Evolutionary conservation across 2,113 vertebrate genomes (phyloP).

Genomic region (Gracilinanus agilis): DNA sequence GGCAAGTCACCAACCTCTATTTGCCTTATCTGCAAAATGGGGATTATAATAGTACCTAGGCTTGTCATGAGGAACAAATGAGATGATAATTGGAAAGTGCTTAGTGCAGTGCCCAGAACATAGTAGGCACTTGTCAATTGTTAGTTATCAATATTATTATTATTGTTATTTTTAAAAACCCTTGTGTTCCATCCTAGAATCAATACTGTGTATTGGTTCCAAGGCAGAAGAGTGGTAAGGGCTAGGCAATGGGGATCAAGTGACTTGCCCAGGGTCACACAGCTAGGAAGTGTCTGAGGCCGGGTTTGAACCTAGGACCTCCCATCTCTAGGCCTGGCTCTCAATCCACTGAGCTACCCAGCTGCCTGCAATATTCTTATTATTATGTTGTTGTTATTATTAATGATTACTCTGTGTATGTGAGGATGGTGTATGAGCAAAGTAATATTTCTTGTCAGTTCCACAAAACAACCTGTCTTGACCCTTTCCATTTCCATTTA

Average conservation of each 20-base stretch:
- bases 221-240: too few relatives aligned
- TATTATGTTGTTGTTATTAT: not conserved
- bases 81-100: not conserved
- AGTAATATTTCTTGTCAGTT: not conserved
- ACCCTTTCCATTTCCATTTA: not conserved
- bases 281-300: too few relatives aligned
- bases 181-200: too few relatives aligned
- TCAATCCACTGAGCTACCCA: too few relatives aligned
- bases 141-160: not conserved
- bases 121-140: not conserved
- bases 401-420: not conserved
- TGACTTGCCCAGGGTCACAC: too few relatives aligned
- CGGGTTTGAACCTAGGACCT: too few relatives aligned
- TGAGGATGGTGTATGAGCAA: not conserved
- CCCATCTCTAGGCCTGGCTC: too few relatives aligned
- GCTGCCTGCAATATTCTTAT: not conserved
- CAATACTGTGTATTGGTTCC: too few relatives aligned
- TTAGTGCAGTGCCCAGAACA: not conserved
- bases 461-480: not conserved
- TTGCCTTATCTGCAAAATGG: not conserved
- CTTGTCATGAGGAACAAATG: not conserved
- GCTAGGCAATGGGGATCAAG: too few relatives aligned
- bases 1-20: not conserved
- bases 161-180: too few relatives aligned
- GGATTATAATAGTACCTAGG: not conserved